A percentile compares a stretch with the other conserved stretches of the same genome.
phyloP scores from a whole-genome alignment of 2,797 vertebrate genomes.

The Alca torda region DNA sequence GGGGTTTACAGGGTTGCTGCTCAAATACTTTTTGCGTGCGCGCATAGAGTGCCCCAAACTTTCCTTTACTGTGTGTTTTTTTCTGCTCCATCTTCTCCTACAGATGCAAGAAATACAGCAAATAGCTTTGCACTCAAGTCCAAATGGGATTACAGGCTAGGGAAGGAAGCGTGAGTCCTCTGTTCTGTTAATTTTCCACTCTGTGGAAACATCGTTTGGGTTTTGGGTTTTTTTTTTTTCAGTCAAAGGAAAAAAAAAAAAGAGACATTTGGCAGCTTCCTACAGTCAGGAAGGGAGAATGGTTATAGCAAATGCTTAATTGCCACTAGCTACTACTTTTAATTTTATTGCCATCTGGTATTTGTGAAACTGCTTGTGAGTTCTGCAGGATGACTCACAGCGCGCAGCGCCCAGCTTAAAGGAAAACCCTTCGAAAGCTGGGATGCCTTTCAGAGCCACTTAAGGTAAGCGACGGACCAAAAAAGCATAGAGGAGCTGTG shows the following conservation, averaged over 20 bases:
- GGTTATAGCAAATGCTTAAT: constrained; percentile 8
- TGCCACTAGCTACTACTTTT: constrained; percentile 47
- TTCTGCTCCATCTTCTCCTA: constrained; percentile 14
- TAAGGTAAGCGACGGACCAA: rapidly evolving
- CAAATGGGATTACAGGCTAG: neutral
- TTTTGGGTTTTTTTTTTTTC: neutral
- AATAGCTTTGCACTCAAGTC: neutral
- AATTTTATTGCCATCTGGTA: constrained; percentile 62
- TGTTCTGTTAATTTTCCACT: neutral
- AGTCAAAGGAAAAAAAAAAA: neutral
- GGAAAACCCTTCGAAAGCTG: neutral
- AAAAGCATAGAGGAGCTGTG: neutral
- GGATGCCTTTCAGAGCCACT: neutral
- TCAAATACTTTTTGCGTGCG: neutral
- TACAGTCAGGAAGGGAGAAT: constrained; percentile 34
- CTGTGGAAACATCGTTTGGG: neutral
- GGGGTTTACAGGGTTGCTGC: neutral
- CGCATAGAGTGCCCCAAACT: neutral
- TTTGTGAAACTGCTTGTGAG: constrained; percentile 21
- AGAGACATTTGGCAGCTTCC: neutral
- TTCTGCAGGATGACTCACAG: constrained; percentile 24
- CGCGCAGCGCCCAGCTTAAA: neutral
- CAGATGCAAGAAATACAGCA: neutral
- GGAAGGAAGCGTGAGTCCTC: neutral
- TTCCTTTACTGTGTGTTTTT: neutral